phyloP scores from a whole-genome alignment of 2,888 invertebrate genomes.

The Sclerodermus sp. region DNA sequence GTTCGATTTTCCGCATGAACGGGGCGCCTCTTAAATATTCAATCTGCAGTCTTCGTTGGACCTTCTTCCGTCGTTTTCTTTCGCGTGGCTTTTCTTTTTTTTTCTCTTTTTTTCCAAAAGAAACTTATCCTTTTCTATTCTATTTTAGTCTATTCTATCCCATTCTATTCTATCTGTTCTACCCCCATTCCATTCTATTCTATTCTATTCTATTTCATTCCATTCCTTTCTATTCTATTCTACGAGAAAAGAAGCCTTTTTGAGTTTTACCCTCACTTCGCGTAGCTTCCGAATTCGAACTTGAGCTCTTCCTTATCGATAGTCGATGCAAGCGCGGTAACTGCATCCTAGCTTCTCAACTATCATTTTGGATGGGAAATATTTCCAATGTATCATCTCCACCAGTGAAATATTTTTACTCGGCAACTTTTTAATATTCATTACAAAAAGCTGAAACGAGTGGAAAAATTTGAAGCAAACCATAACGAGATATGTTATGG shows the following conservation, averaged over 20 bases:
- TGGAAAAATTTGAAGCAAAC: no score
- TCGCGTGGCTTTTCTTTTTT: not conserved
- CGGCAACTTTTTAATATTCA: no score
- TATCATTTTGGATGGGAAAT: no score
- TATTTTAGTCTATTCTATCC: no score
- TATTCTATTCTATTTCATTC: not conserved
- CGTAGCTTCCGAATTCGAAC: no score
- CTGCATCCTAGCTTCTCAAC: no score
- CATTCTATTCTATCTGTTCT: no score
- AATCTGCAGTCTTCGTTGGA: conserved; percentile 30
- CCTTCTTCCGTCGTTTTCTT: conserved; percentile 2
- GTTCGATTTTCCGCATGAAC: conserved; percentile 46
- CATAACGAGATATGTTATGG: no score
- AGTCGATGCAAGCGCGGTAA: not conserved
- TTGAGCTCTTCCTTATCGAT: not conserved
- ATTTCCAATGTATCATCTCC: no score
- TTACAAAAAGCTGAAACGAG: no score
- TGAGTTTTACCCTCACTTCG: conserved; percentile 11
- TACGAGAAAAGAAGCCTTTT: conserved; percentile 4
- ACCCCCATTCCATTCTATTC: not conserved
- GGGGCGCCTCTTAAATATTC: conserved; percentile 45
- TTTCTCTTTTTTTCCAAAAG: not conserved
- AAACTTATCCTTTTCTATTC: conserved; percentile 7
- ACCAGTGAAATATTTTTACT: no score
- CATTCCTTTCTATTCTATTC: no score